Conservation (phyloP, 2,797 vertebrate genomes). For the Myotis findleyi region DNA sequence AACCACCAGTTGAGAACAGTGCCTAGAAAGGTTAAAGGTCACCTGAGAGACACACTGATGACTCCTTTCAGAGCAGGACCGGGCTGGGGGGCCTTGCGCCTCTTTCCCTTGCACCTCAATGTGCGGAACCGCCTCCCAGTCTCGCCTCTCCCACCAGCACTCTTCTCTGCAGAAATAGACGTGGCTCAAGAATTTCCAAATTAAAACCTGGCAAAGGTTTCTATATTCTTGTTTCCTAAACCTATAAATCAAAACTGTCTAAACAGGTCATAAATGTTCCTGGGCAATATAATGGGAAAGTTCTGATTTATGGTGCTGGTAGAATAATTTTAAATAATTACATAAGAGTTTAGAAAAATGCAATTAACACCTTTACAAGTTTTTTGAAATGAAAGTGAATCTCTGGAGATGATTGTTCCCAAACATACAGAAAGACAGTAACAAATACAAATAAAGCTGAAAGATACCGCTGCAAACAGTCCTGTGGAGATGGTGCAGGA, state of each 20-base stretch:
- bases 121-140: background rate
- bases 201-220: conserved; percentile 79
- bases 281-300: conserved; percentile 71
- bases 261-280: conserved; percentile 77
- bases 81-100: background rate
- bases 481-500: background rate
- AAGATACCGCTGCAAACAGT: background rate
- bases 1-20: background rate
- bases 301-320: conserved; percentile 78
- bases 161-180: conserved; percentile 62
- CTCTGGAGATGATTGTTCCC: conserved; percentile 76
- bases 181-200: conserved; percentile 77
- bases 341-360: conserved; percentile 86
- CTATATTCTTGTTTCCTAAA: conserved; percentile 81
- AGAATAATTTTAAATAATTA: conserved; percentile 83
- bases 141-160: background rate
- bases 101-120: background rate
- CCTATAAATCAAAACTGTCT: conserved; percentile 82
- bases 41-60: background rate
- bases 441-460: conserved; percentile 75
- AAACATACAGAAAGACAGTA: conserved; percentile 71
- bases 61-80: background rate
- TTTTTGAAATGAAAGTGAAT: conserved; percentile 87
- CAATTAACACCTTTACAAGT: conserved; percentile 88
- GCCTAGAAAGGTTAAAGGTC: background rate